Conservation (phyloP, 2,797 vertebrate genomes). For the Sebastes oblongus region DNA sequence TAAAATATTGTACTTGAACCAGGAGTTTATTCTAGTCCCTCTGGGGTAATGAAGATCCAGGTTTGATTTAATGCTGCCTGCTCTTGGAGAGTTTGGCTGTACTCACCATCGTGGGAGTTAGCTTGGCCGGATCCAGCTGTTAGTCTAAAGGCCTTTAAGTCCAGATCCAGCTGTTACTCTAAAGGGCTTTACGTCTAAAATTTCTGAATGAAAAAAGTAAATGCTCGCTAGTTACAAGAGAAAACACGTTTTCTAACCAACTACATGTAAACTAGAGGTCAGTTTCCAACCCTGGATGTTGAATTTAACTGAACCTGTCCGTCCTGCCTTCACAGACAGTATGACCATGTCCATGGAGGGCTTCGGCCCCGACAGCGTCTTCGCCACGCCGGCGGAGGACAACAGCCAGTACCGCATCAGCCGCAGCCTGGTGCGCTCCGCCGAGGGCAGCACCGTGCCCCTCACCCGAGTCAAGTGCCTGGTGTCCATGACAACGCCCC, state of each 20-base stretch:
- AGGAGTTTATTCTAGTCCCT: background rate
- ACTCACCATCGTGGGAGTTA: no score
- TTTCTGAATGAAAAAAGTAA: background rate
- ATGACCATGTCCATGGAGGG: constrained; percentile 94
- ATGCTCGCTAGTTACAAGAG: background rate
- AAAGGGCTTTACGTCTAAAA: background rate
- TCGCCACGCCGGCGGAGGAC: constrained; percentile 89
- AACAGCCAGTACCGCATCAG: constrained; percentile 94
- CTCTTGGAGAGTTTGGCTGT: no score
- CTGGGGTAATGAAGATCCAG: background rate
- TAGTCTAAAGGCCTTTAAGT: background rate
- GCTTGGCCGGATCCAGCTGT: background rate
- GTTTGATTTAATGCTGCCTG: background rate
- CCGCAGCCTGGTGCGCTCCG: constrained; percentile 94
- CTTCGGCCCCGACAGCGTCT: constrained; percentile 93
- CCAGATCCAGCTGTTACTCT: no score
- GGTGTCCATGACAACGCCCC: constrained; percentile 99
- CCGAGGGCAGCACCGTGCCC: constrained; percentile 96
- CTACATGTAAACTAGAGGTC: background rate
- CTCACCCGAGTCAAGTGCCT: constrained; percentile 97
- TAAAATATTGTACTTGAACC: background rate
- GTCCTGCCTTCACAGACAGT: constrained; percentile 80
- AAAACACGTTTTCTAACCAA: background rate
- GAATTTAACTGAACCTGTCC: background rate
- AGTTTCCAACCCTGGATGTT: background rate